These are phyloP conservation scores for Podabrus alpinus DNA, from an alignment of 2,888 invertebrate species.

Conservation along the genomic window DNA sequence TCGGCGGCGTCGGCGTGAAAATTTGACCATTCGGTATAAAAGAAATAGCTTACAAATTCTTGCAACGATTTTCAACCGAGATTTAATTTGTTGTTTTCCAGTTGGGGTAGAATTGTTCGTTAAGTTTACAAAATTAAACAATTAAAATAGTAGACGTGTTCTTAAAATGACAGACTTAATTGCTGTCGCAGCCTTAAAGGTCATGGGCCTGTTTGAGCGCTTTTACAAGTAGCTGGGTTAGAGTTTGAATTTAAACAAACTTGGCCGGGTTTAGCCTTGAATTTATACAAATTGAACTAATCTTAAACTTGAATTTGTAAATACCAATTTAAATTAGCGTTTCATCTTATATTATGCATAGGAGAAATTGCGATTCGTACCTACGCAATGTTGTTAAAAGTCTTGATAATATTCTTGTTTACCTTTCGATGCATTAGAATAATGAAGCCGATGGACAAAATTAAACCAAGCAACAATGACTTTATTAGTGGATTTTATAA, in stretches of 20 bases:
- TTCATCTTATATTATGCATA: neutral
- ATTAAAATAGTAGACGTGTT: neutral
- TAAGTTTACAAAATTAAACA: neutral
- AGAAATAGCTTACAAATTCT: neutral
- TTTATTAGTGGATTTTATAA: neutral
- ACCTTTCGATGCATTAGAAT: neutral
- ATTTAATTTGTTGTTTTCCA: neutral
- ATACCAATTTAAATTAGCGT: neutral
- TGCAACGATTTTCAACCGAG: neutral
- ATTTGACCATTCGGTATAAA: too few relatives aligned
- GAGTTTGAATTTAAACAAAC: neutral
- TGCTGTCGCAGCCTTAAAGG: neutral
- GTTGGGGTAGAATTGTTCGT: neutral
- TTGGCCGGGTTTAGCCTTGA: neutral
- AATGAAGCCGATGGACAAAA: neutral
- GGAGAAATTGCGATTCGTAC: too few relatives aligned
- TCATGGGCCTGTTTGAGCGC: neutral
- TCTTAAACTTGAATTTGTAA: neutral
- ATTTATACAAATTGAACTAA: neutral
- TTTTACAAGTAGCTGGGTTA: neutral
- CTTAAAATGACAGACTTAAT: neutral
- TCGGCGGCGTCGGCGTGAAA: neutral
- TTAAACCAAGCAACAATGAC: neutral
- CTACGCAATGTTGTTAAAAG: too few relatives aligned
- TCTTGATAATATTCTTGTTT: neutral